Conservation (phyloP, 2,113 vertebrate species). For the Ceratotherium simum region DNA sequence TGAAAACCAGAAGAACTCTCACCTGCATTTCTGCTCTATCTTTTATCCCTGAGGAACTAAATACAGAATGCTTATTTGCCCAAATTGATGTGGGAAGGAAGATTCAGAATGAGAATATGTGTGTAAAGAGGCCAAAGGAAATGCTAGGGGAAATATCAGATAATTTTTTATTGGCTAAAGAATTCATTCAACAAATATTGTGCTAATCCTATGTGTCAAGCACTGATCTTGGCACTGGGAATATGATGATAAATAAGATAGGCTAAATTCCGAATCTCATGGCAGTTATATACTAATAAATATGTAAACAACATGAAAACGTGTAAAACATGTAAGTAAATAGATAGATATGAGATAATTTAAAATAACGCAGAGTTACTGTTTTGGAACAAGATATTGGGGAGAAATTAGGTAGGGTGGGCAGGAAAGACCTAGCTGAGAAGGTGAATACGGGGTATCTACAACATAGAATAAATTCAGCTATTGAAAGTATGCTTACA, state of each 20-base stretch:
- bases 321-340: neutral
- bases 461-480: neutral
- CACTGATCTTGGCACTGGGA: neutral
- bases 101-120: neutral
- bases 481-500: neutral
- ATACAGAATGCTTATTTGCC: neutral
- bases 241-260: neutral
- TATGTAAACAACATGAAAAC: neutral
- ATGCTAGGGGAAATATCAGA: neutral
- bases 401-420: neutral
- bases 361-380: neutral
- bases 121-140: neutral
- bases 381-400: neutral
- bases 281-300: neutral
- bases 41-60: neutral
- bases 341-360: neutral
- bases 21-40: neutral
- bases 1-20: neutral
- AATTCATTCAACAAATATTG: slow-evolving; percentile 17
- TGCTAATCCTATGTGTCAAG: neutral
- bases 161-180: neutral
- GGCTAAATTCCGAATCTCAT: neutral
- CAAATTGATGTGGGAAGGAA: neutral
- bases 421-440: neutral
- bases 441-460: neutral